Evolutionary conservation across 1,140 invertebrate genomes (phyloP), one percentile per base, ranked within the genome.

Genomic region (Zelostemma sp.): DNA sequence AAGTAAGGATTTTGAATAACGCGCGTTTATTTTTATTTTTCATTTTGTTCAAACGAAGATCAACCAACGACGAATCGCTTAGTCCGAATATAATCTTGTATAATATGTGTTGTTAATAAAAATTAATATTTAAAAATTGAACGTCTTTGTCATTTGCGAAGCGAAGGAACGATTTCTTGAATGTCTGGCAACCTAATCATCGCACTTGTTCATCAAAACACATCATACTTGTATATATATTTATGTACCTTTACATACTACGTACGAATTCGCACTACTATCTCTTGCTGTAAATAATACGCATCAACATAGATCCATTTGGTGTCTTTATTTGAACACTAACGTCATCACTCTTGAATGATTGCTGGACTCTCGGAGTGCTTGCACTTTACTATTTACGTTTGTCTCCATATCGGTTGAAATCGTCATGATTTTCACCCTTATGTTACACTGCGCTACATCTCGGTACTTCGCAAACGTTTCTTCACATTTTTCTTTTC

Each of bases 141-240:
- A n/a, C 55, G 66, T 65, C 51, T 61, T 70, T 64, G 50, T 70
- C 11, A 11, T 65, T 70, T 70, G 61, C 57, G 55, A 68, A 66
- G 81, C 83, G 82, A 84, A 86, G n/a, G n/a, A n/a, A n/a, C n/a
- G n/a, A n/a, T n/a, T n/a, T n/a, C n/a, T n/a, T n/a, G n/a, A n/a
- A n/a, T n/a, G n/a, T n/a, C n/a, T 82, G 81, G 81, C 85, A 84
- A 85, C 84, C 60, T 69, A 65, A 53, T 88, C 89, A 88, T 89
- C 87, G 86, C 88, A 88, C 88, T 86, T 86, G 87, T 85, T 85
- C 87, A 87, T 87, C 87, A 84, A 87, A 85, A 85, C 85, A 77
- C 75, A 79, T 77, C 77, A 84, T 77, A 74, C 65, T 61, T 82
- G 74, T 82, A 83, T 74, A 77, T 80, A 83, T 73, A 41, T 41